A percentile compares a stretch with the other conserved stretches of the same genome.
phyloP scores from a whole-genome alignment of 1,140 invertebrate species.

The Laodelphax striatellus region DNA sequence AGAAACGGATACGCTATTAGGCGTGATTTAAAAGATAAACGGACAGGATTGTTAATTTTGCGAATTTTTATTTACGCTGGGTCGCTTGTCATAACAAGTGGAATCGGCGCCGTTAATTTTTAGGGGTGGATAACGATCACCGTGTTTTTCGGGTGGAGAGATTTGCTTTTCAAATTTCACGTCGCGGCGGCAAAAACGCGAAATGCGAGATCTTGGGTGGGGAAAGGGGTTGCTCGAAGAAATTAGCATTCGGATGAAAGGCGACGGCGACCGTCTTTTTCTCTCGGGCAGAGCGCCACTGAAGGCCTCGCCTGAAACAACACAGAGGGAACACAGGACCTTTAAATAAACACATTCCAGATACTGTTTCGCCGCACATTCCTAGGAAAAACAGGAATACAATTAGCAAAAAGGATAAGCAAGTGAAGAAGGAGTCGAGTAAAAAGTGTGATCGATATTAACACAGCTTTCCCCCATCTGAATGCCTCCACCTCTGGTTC shows the following conservation, averaged over 20 bases:
- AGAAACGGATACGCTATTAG: too few relatives aligned
- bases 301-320: neutral
- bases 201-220: neutral
- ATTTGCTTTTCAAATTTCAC: conserved; percentile 1
- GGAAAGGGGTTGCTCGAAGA: neutral
- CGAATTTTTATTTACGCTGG: too few relatives aligned
- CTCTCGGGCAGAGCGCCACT: too few relatives aligned
- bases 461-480: too few relatives aligned
- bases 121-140: neutral
- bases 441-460: neutral
- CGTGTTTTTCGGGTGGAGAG: neutral
- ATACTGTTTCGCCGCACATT: neutral
- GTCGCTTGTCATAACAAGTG: too few relatives aligned
- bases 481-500: too few relatives aligned
- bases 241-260: neutral
- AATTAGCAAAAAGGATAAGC: conserved; percentile 1
- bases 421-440: neutral
- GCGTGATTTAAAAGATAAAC: too few relatives aligned
- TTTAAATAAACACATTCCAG: neutral
- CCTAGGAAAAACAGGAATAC: conserved; percentile 2
- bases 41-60: too few relatives aligned
- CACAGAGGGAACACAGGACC: neutral
- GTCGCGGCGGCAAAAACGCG: neutral
- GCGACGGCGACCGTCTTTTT: neutral
- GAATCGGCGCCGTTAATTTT: too few relatives aligned